These are phyloP conservation scores for Wasmannia auropunctata DNA, from an alignment of 1,140 invertebrate genomes.

Conservation along the genomic window DNA sequence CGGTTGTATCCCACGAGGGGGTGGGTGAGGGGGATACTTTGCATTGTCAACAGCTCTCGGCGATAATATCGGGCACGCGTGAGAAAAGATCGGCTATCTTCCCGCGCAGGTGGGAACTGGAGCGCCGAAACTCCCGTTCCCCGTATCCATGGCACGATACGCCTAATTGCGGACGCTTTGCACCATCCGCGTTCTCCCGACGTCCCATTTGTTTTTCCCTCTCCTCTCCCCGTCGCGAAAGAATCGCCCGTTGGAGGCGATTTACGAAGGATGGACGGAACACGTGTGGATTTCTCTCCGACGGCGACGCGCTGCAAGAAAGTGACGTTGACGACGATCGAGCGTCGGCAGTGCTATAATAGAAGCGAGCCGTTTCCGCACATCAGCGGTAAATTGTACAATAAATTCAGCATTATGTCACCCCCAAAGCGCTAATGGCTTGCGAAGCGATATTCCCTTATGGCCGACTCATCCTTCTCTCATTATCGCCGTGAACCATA, in stretches of 20 bases:
- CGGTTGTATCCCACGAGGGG: constrained; percentile 51
- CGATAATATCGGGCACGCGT: constrained; percentile 62
- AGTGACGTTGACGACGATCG: constrained; percentile 15
- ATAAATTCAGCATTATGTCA: neutral
- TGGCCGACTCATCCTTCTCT: neutral
- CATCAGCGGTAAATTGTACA: neutral
- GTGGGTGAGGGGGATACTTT: constrained; percentile 23
- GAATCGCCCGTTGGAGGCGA: neutral
- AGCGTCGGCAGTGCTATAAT: neutral
- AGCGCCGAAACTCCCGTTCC: constrained; percentile 64
- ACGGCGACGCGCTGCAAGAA: neutral
- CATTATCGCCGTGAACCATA: neutral
- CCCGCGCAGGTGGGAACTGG: constrained; percentile 63
- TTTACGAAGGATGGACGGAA: neutral
- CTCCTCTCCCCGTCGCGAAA: neutral
- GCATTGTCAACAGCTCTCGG: constrained; percentile 59
- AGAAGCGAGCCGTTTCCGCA: neutral
- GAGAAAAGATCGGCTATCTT: constrained; percentile 55
- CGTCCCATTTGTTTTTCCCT: neutral
- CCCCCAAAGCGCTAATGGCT: too few relatives aligned
- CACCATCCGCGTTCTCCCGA: neutral
- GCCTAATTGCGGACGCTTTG: constrained; percentile 31
- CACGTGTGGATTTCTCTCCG: neutral
- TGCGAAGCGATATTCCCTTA: neutral
- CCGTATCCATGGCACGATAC: constrained; percentile 11